Base-by-base conservation (phyloP, 2,113 vertebrate genomes). In the Phyllopteryx taeniolatus region DNA sequence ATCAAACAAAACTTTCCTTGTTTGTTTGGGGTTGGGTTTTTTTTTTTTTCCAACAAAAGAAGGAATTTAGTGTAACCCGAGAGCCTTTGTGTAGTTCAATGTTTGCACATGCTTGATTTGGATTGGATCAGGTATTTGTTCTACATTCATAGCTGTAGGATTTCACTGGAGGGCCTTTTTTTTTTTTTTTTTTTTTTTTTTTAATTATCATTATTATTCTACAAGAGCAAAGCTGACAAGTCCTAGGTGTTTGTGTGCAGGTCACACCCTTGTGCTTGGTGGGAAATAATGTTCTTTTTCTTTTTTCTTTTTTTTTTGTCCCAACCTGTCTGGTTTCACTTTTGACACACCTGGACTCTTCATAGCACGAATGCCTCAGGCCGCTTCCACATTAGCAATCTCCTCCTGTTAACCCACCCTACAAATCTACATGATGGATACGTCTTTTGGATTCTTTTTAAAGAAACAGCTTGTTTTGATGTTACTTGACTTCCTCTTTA, bases 301-400 rank as follows among this genome's bases (percentile, higher is more conserved):
- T 14, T 67, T 72, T 49, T 72, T 78, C 68, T 71, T 27, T 22
- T 67, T 72, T 49, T 72, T 78, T 69, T 89, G 91, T 79, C 86
- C 75, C 17, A 15, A 88, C 90, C 86, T 90, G 90, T 84, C 78
- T n/a, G 68, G 63, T 87, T 82, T 87, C 65, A 80, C 83, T 83
- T 86, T 84, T 72, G 35, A 85, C 83, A 84, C 89, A 91, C 90
- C 88, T 91, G 83, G 76, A 70, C 62, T 82, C 47, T 80, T 66
- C 8, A 31, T 78, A 72, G 86, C 82, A 74, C 43, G 68, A 77
- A 76, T 70, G 82, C 85, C 86, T 84, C 78, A n/a, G 73, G 85
- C 73, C 7, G 5, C 27, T 8, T 61, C 5, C 27, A 33, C 59
- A 8, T 15, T 1, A 33, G 59, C 14, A 2, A 35, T 35, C 12